Evolutionary conservation across 2,888 invertebrate genomes (phyloP), one percentile per base, ranked within the genome.

Genomic region (Caenorhabditis zanzibari): DNA sequence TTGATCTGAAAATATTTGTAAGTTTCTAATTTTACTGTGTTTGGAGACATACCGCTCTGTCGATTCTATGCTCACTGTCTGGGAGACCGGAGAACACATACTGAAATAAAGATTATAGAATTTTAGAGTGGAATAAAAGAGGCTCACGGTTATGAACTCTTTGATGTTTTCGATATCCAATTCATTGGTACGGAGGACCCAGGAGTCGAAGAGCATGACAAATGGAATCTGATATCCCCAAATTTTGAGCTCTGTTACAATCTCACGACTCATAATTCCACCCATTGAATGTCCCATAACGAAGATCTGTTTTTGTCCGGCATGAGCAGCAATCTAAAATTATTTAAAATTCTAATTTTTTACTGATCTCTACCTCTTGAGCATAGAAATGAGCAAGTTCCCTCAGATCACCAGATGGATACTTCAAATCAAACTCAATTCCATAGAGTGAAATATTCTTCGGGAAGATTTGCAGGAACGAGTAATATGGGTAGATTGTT

Each of bases 221-320:
- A 85, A 87, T 14, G 87, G 87, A 28, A 85, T 85, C 24, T 82
- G 72, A 54, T 76, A 85, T n/a, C 73, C 81, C 81, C 85, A 85
- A 54, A 85, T 80, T 24, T 83, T 77, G 19, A 88, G 59, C 24
- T 86, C 85, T 12, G 75, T 52, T 3, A 88, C 86, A 19, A 90
- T 87, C 66, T 90, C 89, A 24, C 90, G 81, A 41, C 89, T 85
- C 73, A 91, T 71, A 47, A 88, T 88, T 32, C 91, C 91, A 12
- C 91, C 91, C 80, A 91, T 86, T 1, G 91, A 91, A 59, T 91
- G 91, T 1, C 91, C 91, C 56, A 90, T 82, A 0, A 90, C 64
- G 56, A 88, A 88, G 16, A 89, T 88, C 19, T 72, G 69, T 44
- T 81, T 84, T 3, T 66, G 35, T 38, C 81, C 72, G 19, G 87